Evolutionary conservation across 2,888 invertebrate genomes (phyloP), one percentile per base, ranked within the genome.

Genomic region (Catocala sponsa): DNA sequence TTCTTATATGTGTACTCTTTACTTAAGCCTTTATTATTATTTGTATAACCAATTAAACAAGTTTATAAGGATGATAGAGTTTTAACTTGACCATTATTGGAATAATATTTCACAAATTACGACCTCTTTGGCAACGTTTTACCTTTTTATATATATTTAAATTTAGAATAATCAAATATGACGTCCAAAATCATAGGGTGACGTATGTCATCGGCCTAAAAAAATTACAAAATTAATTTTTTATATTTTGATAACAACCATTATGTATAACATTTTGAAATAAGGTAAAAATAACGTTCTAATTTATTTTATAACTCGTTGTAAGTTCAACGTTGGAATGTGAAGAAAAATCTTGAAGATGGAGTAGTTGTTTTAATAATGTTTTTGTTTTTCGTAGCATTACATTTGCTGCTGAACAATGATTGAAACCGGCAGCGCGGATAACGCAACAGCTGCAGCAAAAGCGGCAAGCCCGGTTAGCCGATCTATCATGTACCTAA

Each of bases 171-270:
- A 76, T 85, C 80, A 84, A 80, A 78, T 76, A 60, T 87, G 87
- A 85, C 87, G 79, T 68, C 72, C 74, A 76, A 85, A 88, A 81
- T 83, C 79, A 81, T 75, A 80, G 75, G 72, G 72, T 91, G 91
- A 90, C 91, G 81, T 79, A 73, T 87, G 91, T 90, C 90, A 90
- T 87, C 86, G 82, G 84, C 80, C 75, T 78, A 85, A 90, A 90
- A 76, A 89, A 89, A 89, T 86, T 87, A 85, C 86, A 90, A 91
- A 91, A 91, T 86, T 87, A 83, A 78, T 87, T 88, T 87, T 86
- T 86, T 77, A 76, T 75, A 85, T 86, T 91, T 91, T 90, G 84
- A 85, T 90, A 89, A 80, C 81, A 84, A 85, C 82, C 83, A 90
- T 78, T 85, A 91, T 91, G 91, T 83, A 80, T 86, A 84, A 77